A percentile compares a stretch with the other conserved stretches of the same genome.
Conservation (phyloP, 1,140 invertebrate genomes). For the Notospermus geniculatus region DNA sequence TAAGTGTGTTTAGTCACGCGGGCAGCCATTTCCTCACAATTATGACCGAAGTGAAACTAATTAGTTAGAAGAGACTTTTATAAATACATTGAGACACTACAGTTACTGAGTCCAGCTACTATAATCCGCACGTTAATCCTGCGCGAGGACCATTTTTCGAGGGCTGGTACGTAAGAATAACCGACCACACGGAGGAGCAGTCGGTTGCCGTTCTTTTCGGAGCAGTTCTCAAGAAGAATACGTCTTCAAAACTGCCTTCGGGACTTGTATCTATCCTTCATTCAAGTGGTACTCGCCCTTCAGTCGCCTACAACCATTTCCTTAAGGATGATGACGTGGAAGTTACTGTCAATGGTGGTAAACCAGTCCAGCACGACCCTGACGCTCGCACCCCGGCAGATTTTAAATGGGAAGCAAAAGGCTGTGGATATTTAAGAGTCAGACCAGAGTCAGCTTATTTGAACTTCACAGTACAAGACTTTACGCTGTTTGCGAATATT, state of each 20-base stretch:
- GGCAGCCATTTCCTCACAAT: too few species aligned
- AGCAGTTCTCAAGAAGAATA: background rate
- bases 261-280: background rate
- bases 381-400: constrained; percentile 26
- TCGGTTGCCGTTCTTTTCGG: background rate
- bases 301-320: background rate
- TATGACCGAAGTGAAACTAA: too few species aligned
- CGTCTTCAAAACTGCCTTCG: background rate
- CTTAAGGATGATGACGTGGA: background rate
- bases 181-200: constrained; percentile 13
- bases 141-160: constrained; percentile 28
- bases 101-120: constrained; percentile 19
- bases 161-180: constrained; percentile 28
- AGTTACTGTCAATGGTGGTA: constrained; percentile 25
- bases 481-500: constrained; percentile 21
- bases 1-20: too few species aligned
- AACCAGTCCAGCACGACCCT: constrained; percentile 28
- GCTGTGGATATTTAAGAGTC: constrained; percentile 22
- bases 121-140: constrained; percentile 27
- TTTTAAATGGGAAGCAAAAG: constrained; percentile 27
- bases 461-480: constrained; percentile 23
- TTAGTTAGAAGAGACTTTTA: too few species aligned
- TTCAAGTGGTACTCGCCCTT: background rate
- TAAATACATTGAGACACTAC: too few species aligned
- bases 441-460: constrained; percentile 23